phyloP scores from a whole-genome alignment of 2,888 invertebrate genomes.

The Scaptomyza parva region DNA sequence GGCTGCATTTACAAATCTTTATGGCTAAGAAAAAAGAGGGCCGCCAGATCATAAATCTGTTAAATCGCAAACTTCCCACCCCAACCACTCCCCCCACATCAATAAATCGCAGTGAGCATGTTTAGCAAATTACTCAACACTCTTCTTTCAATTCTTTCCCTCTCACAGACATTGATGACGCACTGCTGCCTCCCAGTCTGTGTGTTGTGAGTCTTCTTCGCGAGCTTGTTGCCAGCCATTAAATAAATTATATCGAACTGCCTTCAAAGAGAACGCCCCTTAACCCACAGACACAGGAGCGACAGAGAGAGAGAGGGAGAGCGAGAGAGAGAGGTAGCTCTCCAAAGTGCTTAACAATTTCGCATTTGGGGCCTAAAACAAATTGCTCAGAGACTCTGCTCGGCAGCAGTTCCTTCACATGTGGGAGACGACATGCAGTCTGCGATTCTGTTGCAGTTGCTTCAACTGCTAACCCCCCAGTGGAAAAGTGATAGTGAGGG shows the following conservation, averaged over 20 bases:
- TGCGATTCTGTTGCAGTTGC: constrained; percentile 59
- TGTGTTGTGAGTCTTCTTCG: not conserved
- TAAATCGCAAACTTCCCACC: constrained; percentile 12
- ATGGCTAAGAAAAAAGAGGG: constrained; percentile 64
- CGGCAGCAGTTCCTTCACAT: constrained; percentile 36
- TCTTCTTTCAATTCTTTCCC: not conserved
- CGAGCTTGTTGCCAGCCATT: constrained; percentile 61
- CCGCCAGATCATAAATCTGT: constrained; percentile 67
- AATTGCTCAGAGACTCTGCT: constrained; percentile 36
- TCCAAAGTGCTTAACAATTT: constrained; percentile 27
- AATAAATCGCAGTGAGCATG: constrained; percentile 44
- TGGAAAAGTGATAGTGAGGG: too few species aligned
- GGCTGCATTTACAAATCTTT: constrained; percentile 71
- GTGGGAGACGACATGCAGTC: constrained; percentile 82
- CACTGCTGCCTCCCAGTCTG: constrained; percentile 25
- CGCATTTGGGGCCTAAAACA: constrained; percentile 32
- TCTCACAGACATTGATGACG: constrained; percentile 45
- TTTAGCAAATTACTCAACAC: constrained; percentile 81
- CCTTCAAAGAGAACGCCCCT: constrained; percentile 35
- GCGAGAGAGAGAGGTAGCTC: not conserved
- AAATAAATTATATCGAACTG: constrained; percentile 82
- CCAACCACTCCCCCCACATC: not conserved
- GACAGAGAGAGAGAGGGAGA: not conserved
- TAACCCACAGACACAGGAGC: not conserved
- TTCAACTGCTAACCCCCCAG: constrained; percentile 6